These are phyloP conservation scores for Luffia ferchaultella DNA, from an alignment of 2,888 invertebrate species.

Conservation along the genomic window DNA sequence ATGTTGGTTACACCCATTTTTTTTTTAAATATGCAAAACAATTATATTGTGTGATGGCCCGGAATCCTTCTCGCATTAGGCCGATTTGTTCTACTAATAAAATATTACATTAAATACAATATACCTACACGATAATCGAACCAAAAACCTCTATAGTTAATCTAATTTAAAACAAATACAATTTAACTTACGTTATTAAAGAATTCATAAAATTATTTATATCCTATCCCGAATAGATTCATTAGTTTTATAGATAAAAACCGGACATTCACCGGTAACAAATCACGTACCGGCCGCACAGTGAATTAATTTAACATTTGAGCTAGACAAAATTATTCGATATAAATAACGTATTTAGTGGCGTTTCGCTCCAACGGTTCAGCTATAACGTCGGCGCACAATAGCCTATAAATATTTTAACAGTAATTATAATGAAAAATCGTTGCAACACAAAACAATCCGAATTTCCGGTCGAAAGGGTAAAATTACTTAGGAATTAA, in stretches of 20 bases:
- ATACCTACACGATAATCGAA: no score
- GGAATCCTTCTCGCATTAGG: no score
- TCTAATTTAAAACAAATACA: no score
- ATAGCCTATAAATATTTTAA: conserved; percentile 54
- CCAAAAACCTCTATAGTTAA: no score
- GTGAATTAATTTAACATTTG: conserved; percentile 20
- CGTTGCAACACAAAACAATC: conserved; percentile 28
- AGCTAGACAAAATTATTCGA: conserved; percentile 35
- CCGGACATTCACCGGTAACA: conserved; percentile 10
- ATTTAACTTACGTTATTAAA: no score
- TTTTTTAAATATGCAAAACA: no score
- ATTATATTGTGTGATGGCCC: no score
- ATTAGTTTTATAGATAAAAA: neutral
- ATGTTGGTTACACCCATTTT: no score
- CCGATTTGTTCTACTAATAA: no score
- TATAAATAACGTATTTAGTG: conserved; percentile 39
- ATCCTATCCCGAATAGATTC: neutral
- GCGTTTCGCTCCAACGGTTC: conserved; percentile 21
- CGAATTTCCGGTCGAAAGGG: conserved; percentile 36
- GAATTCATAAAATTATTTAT: neutral
- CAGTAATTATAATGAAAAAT: conserved; percentile 55
- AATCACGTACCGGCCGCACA: conserved; percentile 21
- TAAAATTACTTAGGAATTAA: neutral
- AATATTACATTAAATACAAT: no score
- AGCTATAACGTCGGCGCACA: conserved; percentile 38